These are phyloP conservation scores for Rhagonycha fulva DNA, from an alignment of 2,888 invertebrate genomes.

Conservation along the genomic window DNA sequence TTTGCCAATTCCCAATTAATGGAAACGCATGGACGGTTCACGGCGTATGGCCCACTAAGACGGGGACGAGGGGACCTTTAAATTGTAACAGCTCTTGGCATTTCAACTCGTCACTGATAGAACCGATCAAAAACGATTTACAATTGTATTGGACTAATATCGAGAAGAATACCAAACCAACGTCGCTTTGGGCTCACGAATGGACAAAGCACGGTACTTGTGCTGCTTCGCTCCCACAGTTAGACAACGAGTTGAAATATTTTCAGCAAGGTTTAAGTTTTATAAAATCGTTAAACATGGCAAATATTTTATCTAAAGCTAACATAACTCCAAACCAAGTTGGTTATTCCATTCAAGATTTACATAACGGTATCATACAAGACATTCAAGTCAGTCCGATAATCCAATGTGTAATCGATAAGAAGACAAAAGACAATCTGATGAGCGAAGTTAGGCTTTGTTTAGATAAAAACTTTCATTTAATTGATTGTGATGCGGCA, in stretches of 20 bases:
- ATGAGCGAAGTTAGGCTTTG: constrained; percentile 76
- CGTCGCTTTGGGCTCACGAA: constrained; percentile 78
- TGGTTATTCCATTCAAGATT: constrained; percentile 56
- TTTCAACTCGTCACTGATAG: constrained; percentile 66
- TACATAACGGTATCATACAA: constrained; percentile 60
- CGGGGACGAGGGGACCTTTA: constrained; percentile 65
- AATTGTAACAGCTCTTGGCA: constrained; percentile 72
- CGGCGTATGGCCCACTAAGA: constrained; percentile 81
- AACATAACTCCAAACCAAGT: constrained; percentile 61
- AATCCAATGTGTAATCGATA: constrained; percentile 67
- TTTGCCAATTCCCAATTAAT: constrained; percentile 66
- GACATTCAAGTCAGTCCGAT: constrained; percentile 63
- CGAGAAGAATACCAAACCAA: constrained; percentile 59
- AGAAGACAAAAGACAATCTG: constrained; percentile 61
- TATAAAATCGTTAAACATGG: constrained; percentile 65
- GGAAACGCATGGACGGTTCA: constrained; percentile 76
- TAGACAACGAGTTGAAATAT: constrained; percentile 70
- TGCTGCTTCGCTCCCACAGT: constrained; percentile 60
- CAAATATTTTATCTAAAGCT: constrained; percentile 59
- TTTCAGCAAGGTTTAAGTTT: constrained; percentile 68
- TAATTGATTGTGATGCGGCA: constrained; percentile 69
- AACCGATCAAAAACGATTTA: constrained; percentile 56
- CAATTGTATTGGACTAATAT: constrained; percentile 71
- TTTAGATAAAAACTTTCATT: constrained; percentile 67
- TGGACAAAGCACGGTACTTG: constrained; percentile 87